Conservation (phyloP, 2,888 invertebrate species). For the Stratiomys singularior region DNA sequence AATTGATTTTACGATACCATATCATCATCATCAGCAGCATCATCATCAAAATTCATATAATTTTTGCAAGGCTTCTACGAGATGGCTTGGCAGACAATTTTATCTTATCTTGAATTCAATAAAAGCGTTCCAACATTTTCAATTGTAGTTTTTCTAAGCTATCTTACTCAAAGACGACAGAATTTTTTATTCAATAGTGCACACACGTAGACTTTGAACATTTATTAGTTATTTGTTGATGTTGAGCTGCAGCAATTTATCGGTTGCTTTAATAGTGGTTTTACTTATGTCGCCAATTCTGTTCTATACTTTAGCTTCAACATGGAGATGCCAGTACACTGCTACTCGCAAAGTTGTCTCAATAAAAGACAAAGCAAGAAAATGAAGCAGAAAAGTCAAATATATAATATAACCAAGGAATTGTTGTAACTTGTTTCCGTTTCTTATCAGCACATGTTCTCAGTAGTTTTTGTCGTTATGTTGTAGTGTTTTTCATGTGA, state of each 20-base stretch:
- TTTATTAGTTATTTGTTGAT: not conserved
- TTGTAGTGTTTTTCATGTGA: constrained; percentile 26
- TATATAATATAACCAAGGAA: constrained; percentile 4
- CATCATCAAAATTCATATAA: not conserved
- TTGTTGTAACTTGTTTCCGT: constrained; percentile 38
- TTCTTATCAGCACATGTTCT: constrained; percentile 35
- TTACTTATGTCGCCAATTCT: no score
- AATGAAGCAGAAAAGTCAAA: not conserved
- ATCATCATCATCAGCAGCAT: not conserved
- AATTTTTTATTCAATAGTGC: not conserved
- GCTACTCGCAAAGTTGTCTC: not conserved
- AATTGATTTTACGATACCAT: not conserved
- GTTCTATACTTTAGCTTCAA: no score
- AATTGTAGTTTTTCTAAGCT: constrained; percentile 11
- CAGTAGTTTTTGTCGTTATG: constrained; percentile 29
- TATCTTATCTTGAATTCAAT: constrained; percentile 50
- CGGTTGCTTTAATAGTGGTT: not conserved
- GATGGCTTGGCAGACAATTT: constrained; percentile 50
- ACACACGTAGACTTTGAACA: not conserved
- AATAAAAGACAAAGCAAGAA: not conserved
- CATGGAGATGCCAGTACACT: not conserved
- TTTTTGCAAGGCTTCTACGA: constrained; percentile 33
- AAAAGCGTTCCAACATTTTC: constrained; percentile 23
- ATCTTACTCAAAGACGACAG: constrained; percentile 31
- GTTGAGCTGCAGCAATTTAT: not conserved